phyloP scores from a whole-genome alignment of 1,140 invertebrate species.

The Aphidius ervi region DNA sequence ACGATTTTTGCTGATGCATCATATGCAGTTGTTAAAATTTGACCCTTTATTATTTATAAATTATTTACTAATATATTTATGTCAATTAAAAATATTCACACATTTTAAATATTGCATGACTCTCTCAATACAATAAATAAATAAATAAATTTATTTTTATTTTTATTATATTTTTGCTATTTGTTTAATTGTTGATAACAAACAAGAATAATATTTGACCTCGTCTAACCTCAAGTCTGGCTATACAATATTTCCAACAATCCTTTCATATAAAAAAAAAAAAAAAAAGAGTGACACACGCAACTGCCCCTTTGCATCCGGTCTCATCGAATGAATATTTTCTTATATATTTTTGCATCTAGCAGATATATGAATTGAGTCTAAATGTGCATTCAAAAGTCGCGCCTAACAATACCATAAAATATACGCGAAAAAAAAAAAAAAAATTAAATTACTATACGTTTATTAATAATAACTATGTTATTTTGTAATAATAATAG shows the following conservation, averaged over 20 bases:
- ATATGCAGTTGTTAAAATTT: conserved; percentile 37
- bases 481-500: conserved; percentile 46
- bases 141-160: no score
- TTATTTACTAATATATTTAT: neutral
- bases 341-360: neutral
- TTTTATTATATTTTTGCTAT: neutral
- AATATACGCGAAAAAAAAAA: conserved; percentile 23
- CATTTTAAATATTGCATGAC: no score
- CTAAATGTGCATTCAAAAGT: conserved; percentile 22
- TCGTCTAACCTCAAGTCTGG: conserved; percentile 43
- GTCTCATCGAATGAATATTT: conserved; percentile 47
- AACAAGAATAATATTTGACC: conserved; percentile 35
- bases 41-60: neutral
- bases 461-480: conserved; percentile 51
- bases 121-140: no score
- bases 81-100: no score
- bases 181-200: neutral
- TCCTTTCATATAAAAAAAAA: no score
- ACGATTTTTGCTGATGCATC: conserved; percentile 51
- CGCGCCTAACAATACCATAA: conserved; percentile 37
- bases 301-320: conserved; percentile 51
- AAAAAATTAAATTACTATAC: conserved; percentile 15
- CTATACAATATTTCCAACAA: neutral
- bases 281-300: conserved; percentile 30
- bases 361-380: neutral